Conservation (phyloP, 2,113 vertebrate species). For the Muscicapa adusta region DNA sequence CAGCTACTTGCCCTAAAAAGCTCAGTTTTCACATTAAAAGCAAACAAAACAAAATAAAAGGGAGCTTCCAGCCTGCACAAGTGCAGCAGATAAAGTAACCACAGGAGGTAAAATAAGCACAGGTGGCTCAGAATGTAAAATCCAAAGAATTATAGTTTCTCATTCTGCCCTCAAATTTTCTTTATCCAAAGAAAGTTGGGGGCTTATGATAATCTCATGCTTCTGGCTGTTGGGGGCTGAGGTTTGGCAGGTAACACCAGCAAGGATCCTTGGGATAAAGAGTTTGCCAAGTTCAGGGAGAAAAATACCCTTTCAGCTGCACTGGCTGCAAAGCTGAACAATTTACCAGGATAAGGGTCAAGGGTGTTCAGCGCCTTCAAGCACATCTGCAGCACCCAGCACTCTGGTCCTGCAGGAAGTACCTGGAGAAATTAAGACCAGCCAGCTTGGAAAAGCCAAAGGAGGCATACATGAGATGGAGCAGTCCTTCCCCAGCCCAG, state of each 20-base stretch:
- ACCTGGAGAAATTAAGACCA: not conserved
- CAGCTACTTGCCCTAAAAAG: not conserved
- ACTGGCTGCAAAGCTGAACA: not conserved
- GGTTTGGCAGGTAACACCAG: not conserved
- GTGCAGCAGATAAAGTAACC: not conserved
- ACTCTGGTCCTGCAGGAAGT: not conserved
- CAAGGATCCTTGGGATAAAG: not conserved
- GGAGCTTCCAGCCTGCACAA: not conserved
- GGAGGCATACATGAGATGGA: accelerated
- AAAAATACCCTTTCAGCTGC: not conserved
- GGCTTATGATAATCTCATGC: not conserved
- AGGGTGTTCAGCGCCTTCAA: not conserved
- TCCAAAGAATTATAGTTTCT: not conserved
- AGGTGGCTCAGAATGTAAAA: not conserved
- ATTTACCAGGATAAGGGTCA: not conserved
- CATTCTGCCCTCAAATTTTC: not conserved
- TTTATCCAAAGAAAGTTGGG: not conserved
- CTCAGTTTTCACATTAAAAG: not conserved
- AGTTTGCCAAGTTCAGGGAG: not conserved
- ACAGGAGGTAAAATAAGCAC: not conserved
- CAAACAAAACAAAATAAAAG: not conserved
- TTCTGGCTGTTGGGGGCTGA: not conserved
- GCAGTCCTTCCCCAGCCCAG: not conserved
- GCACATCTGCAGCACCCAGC: not conserved
- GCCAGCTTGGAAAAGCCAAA: not conserved